Evolutionary conservation across 2,888 invertebrate genomes (phyloP), one percentile per base, ranked within the genome.

Genomic region (Nymphalis urticae): DNA sequence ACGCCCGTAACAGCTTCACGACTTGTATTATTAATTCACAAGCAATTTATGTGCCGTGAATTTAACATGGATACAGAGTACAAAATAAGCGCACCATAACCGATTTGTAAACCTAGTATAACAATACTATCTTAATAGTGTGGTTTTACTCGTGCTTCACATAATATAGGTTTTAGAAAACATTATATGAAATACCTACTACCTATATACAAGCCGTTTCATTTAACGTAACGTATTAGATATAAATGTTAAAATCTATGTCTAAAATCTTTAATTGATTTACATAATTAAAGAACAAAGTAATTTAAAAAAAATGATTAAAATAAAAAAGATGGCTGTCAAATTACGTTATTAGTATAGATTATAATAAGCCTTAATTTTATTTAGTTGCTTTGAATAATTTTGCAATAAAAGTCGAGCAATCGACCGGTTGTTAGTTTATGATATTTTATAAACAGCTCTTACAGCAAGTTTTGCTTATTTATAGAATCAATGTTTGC

Each of bases 21-120:
- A 64, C 60, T 69, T 69, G 65, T 47, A 36, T 27, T 58, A 63
- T 71, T 71, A 71, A 69, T 69, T 64, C 71, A 62, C 50, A 64
- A 66, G 69, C 63, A 69, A 69, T 72, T 72, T 72, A 69, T 72
- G 71, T 66, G 64, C 66, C 69, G 69, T 69, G 69, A 66, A 72
- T 64, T 66, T 72, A 62, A 67, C 64, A 69, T 64, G 16, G 66
- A 69, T 62, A 19, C 56, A 62, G 56, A 54, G 42, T 42, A 42
- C 13, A 42, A 42, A 42, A 10, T 42, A 32, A 62, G 17, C 9
- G 36, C 67, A 54, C 60, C 48, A 32, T 67, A 67, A 50, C 62
- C 4, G 36, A 19, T 19, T 19, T 32, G 8, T 16, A 27, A n/a
- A 4, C n/a, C 19, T 3, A 24, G 6, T 21, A 54, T 4, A 13